Evolutionary conservation across 1,140 invertebrate species (phyloP), one percentile per base, ranked within the genome.

Genomic region (Drosophila varians): DNA sequence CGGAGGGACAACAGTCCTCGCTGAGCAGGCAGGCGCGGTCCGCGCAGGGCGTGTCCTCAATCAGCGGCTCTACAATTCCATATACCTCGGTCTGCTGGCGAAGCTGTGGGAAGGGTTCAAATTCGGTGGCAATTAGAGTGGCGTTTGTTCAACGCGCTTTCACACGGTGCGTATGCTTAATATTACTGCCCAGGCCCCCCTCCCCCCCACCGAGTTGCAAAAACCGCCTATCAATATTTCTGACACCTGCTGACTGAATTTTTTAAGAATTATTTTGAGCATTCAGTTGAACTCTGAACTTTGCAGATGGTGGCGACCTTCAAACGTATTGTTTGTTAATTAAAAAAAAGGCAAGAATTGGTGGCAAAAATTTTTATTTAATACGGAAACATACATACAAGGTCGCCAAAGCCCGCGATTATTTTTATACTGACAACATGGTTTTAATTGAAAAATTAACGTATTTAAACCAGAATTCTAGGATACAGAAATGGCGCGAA

Each of bases 1-100:
- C 94, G 19, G 94, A 95, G 5, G 94, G 93, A 79, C 96, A 96
- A 90, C 96, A 96, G 70, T 96, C 93, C 58, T 96, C 95, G 78
- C 96, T 96, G 36, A 94, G 92, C 0, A 93, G 93, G 76, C 96
- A 96, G 42, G 91, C 92, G 65, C 92, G 93, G 38, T 93, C 93
- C 60, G 94, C 94, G 74, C 95, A 95, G 6, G 94, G 93, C 45
- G 93, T 93, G 56, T 93, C 93, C 54, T 92, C 92, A 52, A 93
- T 93, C 55, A 93, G 92, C 18, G 92, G 91, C 36, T 91, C 91
- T 26, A 93, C 92, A 52, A 93, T 92, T 16, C 93, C 92, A 49
- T 88, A 90, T 31, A 89, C 77, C 46, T 91, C 90, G 55, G 87
- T 58, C 49, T 80, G 66, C 26, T 66, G 82, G 12, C 49, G 72